phyloP scores from a whole-genome alignment of 2,113 vertebrate species.

The Apodemus speciosus region DNA sequence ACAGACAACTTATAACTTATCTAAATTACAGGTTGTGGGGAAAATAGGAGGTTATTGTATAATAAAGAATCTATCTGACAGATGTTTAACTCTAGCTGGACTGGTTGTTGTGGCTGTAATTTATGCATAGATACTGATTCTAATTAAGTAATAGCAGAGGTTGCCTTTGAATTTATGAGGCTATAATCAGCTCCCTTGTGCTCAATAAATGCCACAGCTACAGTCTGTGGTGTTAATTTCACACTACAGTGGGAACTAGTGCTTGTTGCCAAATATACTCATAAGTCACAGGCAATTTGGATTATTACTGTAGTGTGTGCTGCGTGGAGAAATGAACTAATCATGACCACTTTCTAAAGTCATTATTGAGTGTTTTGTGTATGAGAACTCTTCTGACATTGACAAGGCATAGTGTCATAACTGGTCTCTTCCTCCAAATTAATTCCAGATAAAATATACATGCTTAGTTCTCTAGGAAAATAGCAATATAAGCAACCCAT shows the following conservation, averaged over 20 bases:
- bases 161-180: slow-evolving; percentile 83
- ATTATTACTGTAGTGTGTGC: slow-evolving; percentile 80
- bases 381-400: slow-evolving; percentile 72
- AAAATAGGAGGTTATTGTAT: slow-evolving; percentile 58
- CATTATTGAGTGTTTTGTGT: slow-evolving; percentile 78
- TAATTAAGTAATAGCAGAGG: slow-evolving; percentile 86
- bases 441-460: slow-evolving; percentile 62
- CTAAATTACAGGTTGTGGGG: slow-evolving; percentile 68
- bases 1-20: slow-evolving; percentile 53
- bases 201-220: slow-evolving; percentile 83
- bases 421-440: slow-evolving; percentile 48
- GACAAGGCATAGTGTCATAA: slow-evolving; percentile 17
- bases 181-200: slow-evolving; percentile 83
- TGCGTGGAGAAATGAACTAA: slow-evolving; percentile 77
- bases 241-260: slow-evolving; percentile 82
- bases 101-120: slow-evolving; percentile 78
- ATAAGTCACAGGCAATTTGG: slow-evolving; percentile 84
- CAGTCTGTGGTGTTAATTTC: slow-evolving; percentile 83
- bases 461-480: slow-evolving; percentile 35
- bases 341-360: slow-evolving; percentile 83
- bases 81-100: slow-evolving; percentile 71
- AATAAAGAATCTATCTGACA: slow-evolving; percentile 68
- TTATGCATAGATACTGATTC: slow-evolving; percentile 80
- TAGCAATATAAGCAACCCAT: neutral
- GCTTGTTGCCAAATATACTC: slow-evolving; percentile 84